These are phyloP conservation scores for Nannoperca obscura DNA, from an alignment of 2,797 vertebrate genomes.

Conservation along the genomic window DNA sequence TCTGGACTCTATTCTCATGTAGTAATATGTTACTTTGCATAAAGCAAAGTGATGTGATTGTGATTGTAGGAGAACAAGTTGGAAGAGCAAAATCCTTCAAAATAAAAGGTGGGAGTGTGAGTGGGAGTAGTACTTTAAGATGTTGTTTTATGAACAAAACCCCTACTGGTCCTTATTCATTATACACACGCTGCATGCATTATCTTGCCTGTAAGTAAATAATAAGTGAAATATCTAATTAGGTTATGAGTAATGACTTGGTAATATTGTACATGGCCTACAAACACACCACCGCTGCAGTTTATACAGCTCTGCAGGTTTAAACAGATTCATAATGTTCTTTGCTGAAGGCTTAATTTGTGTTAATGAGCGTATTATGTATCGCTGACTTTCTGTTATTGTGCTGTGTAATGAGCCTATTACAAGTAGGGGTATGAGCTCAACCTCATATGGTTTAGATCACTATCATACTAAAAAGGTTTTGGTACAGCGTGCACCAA, in stretches of 20 bases:
- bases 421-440: conserved; percentile 31
- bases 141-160: conserved; percentile 43
- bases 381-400: conserved; percentile 53
- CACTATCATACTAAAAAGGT: neutral
- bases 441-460: neutral
- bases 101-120: neutral
- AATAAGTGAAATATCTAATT: conserved; percentile 63
- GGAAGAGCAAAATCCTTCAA: neutral
- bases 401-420: conserved; percentile 52
- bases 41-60: conserved; percentile 5
- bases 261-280: conserved; percentile 32
- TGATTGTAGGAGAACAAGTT: neutral
- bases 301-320: conserved; percentile 38
- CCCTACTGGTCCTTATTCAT: conserved; percentile 35
- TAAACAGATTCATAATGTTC: conserved; percentile 58
- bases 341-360: conserved; percentile 61
- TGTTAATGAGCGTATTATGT: conserved; percentile 55
- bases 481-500: neutral
- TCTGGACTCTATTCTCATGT: conserved; percentile 19
- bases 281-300: conserved; percentile 36
- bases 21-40: conserved; percentile 33
- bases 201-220: conserved; percentile 46
- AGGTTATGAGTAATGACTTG: conserved; percentile 58
- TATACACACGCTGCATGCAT: conserved; percentile 23
- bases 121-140: neutral